A percentile compares a stretch with the other conserved stretches of the same genome.
These are phyloP conservation scores for Plotosus lineatus DNA, from an alignment of 2,113 vertebrate species.

Conservation along the genomic window DNA sequence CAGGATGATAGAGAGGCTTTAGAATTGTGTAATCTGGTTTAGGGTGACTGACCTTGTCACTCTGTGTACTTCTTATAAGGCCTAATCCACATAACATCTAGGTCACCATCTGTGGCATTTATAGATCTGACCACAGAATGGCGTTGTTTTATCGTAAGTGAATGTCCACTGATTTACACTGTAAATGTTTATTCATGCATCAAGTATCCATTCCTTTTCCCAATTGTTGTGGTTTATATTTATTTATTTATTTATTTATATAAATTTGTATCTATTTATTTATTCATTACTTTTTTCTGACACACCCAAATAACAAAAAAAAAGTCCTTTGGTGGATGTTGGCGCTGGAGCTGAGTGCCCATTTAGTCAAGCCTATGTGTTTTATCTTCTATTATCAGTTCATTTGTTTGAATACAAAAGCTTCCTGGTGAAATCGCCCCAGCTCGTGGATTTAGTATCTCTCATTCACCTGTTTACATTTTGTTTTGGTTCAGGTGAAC, in stretches of 20 bases:
- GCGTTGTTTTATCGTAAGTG: slow-evolving; percentile 35
- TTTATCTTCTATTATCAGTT: too few relatives aligned
- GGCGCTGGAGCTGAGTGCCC: too few relatives aligned
- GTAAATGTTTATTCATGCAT: neutral
- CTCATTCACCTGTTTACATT: too few relatives aligned
- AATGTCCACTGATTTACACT: neutral
- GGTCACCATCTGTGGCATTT: slow-evolving; percentile 64
- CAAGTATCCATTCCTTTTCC: neutral
- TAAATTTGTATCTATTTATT: too few relatives aligned
- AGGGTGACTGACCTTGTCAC: slow-evolving; percentile 54
- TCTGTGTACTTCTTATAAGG: slow-evolving; percentile 48
- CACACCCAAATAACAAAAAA: neutral
- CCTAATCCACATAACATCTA: slow-evolving; percentile 54
- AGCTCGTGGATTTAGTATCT: too few relatives aligned
- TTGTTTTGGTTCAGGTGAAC: too few relatives aligned
- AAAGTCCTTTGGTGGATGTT: neutral
- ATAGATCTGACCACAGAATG: slow-evolving; percentile 53
- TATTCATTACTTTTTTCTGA: too few relatives aligned
- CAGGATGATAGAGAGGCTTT: slow-evolving; percentile 29
- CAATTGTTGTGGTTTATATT: too few relatives aligned
- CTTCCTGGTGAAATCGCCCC: too few relatives aligned
- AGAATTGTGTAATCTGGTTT: slow-evolving; percentile 51
- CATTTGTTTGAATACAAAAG: too few relatives aligned
- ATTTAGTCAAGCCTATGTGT: too few relatives aligned
- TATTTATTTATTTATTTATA: too few relatives aligned